Evolutionary conservation across 2,113 vertebrate species (phyloP).

Genomic region (Pseudorasbora parva): DNA sequence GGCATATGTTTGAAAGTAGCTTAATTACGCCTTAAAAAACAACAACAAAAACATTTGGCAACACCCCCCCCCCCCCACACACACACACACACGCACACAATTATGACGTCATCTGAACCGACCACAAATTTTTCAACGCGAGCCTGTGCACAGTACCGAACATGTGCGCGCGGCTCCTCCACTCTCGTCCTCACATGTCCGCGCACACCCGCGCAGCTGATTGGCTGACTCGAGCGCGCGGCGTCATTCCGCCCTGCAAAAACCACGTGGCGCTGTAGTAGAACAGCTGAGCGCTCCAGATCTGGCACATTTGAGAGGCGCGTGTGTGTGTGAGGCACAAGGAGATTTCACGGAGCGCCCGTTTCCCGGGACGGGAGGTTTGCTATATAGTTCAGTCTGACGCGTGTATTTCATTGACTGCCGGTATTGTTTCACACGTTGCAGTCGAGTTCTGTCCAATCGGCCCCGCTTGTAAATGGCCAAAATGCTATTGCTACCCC

Average conservation of each 20-base stretch:
- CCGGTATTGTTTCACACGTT: background rate
- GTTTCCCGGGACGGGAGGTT: slow-evolving; percentile 4
- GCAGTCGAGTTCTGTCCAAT: background rate
- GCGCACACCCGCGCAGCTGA: slow-evolving; percentile 41
- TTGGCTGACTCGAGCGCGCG: slow-evolving; percentile 30
- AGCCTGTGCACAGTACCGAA: background rate
- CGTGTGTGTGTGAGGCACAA: slow-evolving; percentile 36
- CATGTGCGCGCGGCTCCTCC: slow-evolving; percentile 45
- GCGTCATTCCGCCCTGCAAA: slow-evolving; percentile 15
- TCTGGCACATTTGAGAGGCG: slow-evolving; percentile 28
- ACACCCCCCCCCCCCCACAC: no score
- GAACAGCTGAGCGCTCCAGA: slow-evolving; percentile 35
- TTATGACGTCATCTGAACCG: background rate
- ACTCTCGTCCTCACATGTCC: slow-evolving; percentile 43
- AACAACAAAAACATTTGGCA: background rate
- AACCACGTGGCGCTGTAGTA: slow-evolving; percentile 54
- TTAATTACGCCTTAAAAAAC: background rate
- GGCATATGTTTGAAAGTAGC: background rate
- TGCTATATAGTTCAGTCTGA: background rate
- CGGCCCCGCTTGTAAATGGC: background rate
- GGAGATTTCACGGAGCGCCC: background rate
- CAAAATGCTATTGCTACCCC: background rate
- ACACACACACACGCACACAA: no score
- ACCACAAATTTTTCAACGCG: background rate
- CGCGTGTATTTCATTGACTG: background rate